Percentiles rank a stretch among this genome's conserved stretches.
Evolutionary conservation across 2,113 vertebrate genomes (phyloP).

Genomic region (Clupea harengus): DNA sequence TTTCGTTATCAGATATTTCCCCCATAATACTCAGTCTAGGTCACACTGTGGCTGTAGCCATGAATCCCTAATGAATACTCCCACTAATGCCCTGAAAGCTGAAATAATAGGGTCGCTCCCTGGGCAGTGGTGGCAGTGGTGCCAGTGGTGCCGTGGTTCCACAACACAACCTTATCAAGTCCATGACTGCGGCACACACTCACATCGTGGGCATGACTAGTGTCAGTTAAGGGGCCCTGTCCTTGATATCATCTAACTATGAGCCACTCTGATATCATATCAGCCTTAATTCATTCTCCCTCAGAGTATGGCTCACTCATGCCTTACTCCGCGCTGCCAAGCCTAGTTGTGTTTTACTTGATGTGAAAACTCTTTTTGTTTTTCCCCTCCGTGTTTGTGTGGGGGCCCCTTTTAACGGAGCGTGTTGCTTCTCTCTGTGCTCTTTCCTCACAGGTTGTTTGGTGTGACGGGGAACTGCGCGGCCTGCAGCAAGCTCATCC

Average conservation of each 20-base stretch:
- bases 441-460: slow-evolving; percentile 81
- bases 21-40: slow-evolving; percentile 51
- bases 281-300: neutral
- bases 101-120: slow-evolving; percentile 62
- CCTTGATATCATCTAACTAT: slow-evolving; percentile 15
- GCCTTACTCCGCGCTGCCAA: neutral
- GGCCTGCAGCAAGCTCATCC: slow-evolving; percentile 97
- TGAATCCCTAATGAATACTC: slow-evolving; percentile 68
- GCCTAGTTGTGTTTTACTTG: neutral
- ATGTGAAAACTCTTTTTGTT: neutral
- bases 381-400: neutral
- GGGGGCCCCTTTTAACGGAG: neutral
- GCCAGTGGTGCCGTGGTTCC: slow-evolving; percentile 15
- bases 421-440: neutral
- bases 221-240: slow-evolving; percentile 14
- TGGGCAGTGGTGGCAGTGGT: slow-evolving; percentile 46
- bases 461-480: slow-evolving; percentile 98
- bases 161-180: slow-evolving; percentile 41
- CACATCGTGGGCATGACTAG: neutral
- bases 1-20: slow-evolving; percentile 68
- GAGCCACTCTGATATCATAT: neutral
- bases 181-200: slow-evolving; percentile 45
- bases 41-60: slow-evolving; percentile 55
- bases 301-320: neutral
- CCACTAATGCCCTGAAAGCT: slow-evolving; percentile 58